A percentile compares a stretch with the other conserved stretches of the same genome.
Conservation (phyloP, 1,140 invertebrate genomes). For the Hermetia illucens region DNA sequence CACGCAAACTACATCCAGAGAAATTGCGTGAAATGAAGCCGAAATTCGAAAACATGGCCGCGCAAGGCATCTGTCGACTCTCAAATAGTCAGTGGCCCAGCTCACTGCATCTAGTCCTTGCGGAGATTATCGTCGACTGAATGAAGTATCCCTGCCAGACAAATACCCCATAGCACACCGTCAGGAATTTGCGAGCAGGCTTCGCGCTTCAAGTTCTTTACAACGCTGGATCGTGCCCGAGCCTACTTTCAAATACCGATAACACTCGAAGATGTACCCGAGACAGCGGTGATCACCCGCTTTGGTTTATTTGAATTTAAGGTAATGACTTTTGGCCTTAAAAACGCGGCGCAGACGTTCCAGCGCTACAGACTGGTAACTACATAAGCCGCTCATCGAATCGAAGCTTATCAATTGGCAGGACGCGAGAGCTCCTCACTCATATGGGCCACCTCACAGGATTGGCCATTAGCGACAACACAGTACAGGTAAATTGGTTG, state of each 20-base stretch:
- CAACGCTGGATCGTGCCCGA: conserved; percentile 29
- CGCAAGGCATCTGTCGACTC: conserved; percentile 14
- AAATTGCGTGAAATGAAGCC: conserved; percentile 11
- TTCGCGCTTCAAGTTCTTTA: conserved; percentile 29
- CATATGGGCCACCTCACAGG: no score
- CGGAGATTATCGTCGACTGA: conserved; percentile 34
- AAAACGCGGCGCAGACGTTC: conserved; percentile 14
- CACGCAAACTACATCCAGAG: conserved; percentile 21
- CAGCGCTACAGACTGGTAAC: conserved; percentile 9
- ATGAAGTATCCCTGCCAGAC: conserved; percentile 25
- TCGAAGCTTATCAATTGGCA: no score
- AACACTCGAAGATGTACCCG: conserved; percentile 17
- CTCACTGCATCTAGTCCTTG: conserved; percentile 29
- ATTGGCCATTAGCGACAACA: no score
- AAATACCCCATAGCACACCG: conserved; percentile 27
- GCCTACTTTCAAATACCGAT: conserved; percentile 35
- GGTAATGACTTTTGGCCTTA: conserved; percentile 16
- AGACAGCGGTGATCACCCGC: conserved; percentile 27
- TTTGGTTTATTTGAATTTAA: conserved; percentile 20
- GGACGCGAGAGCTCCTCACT: no score
- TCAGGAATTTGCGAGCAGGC: conserved; percentile 17
- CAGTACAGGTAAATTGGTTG: no score
- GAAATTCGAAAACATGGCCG: conserved; percentile 19
- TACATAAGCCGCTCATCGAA: no score
- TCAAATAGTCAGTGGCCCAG: conserved; percentile 15